phyloP scores from a whole-genome alignment of 2,797 vertebrate species.

The Enteromius fasciolatus region DNA sequence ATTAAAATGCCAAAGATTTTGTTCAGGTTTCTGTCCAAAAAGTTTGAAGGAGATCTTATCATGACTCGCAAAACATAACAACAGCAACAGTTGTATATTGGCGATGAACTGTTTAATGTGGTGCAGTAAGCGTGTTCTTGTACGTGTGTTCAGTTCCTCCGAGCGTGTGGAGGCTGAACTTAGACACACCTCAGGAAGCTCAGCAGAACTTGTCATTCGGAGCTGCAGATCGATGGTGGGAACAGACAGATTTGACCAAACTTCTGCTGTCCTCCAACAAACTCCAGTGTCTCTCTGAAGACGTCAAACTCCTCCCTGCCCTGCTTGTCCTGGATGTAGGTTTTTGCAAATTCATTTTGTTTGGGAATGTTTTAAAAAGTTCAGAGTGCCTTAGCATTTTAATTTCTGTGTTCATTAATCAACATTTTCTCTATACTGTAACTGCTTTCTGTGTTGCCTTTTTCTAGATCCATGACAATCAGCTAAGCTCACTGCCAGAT shows the following conservation, averaged over 20 bases:
- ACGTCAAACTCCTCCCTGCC: slow-evolving; percentile 84
- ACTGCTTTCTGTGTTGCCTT: slow-evolving; percentile 34
- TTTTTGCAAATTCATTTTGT: slow-evolving; percentile 37
- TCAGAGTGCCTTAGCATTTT: background rate
- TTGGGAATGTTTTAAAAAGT: background rate
- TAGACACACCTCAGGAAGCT: slow-evolving; percentile 88
- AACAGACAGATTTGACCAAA: slow-evolving; percentile 92
- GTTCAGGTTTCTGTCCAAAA: background rate
- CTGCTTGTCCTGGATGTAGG: slow-evolving; percentile 90
- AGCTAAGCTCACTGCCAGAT: slow-evolving; percentile 82
- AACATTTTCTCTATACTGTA: background rate
- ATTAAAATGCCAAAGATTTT: background rate
- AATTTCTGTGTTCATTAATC: background rate
- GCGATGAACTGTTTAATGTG: no score
- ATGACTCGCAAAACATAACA: background rate
- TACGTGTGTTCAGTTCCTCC: slow-evolving; percentile 80
- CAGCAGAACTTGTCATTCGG: slow-evolving; percentile 83
- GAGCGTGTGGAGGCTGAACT: slow-evolving; percentile 89
- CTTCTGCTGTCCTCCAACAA: slow-evolving; percentile 92
- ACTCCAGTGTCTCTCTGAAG: slow-evolving; percentile 84
- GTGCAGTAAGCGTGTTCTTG: background rate
- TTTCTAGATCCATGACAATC: slow-evolving; percentile 92
- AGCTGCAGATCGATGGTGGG: slow-evolving; percentile 91
- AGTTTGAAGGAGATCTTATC: background rate
- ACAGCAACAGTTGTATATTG: background rate